Evolutionary conservation across 2,888 invertebrate species (phyloP).

Genomic region (Choristoneura rosaceana): DNA sequence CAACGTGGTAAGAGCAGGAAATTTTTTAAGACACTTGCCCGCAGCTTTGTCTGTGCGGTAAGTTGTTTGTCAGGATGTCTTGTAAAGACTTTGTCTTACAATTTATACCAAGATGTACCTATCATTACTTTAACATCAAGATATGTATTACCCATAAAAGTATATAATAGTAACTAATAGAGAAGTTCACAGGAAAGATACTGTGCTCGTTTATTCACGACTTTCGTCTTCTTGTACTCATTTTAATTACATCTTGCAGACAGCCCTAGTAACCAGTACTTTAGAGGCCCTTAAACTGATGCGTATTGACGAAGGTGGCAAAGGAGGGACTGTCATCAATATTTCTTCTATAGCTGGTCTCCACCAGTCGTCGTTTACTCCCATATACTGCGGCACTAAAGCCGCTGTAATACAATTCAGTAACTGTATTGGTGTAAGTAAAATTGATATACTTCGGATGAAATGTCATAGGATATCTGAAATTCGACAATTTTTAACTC

Average conservation of each 20-base stretch:
- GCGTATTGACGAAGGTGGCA: slow-evolving; percentile 58
- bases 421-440: slow-evolving; percentile 55
- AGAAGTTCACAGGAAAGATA: too few species aligned
- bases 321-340: slow-evolving; percentile 64
- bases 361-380: slow-evolving; percentile 44
- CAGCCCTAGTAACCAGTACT: slow-evolving; percentile 53
- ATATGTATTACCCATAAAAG: too few species aligned
- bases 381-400: slow-evolving; percentile 60
- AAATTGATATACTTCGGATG: neutral
- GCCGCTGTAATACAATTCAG: slow-evolving; percentile 58
- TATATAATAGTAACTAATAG: too few species aligned
- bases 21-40: neutral
- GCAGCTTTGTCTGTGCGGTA: too few species aligned
- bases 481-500: too few species aligned
- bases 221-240: too few species aligned
- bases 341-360: slow-evolving; percentile 58
- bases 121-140: too few species aligned
- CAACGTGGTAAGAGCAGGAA: slow-evolving; percentile 49
- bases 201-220: too few species aligned
- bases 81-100: too few species aligned
- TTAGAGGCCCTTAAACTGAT: slow-evolving; percentile 59
- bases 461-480: too few species aligned
- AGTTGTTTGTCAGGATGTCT: too few species aligned
- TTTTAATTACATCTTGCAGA: slow-evolving; percentile 45
- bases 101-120: too few species aligned